Base-by-base conservation (phyloP, 92 coral and sea anemone species). In the Palythoa grandis region DNA sequence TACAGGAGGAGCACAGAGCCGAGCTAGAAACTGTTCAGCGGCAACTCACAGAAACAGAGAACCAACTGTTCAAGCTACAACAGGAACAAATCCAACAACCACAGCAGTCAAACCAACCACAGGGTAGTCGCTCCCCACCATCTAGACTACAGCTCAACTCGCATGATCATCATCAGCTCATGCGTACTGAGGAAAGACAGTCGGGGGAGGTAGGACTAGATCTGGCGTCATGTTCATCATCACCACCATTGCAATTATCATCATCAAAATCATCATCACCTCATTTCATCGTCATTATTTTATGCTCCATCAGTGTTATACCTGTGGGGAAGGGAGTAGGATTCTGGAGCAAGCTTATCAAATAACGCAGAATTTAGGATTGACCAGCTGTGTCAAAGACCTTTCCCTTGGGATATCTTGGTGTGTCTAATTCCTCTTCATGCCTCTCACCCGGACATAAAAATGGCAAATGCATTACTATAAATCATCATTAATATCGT, bases 101-200 rank as follows among this genome's bases (percentile, higher is more conserved):
- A 22, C 90, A 86, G 87, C 84, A 39, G 74, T 65, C 84, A 79
- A 39, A 68, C 84, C 74, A 77, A 67, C 87, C 87, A 76, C 87
- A 88, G 72, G 92, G 94, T 52, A 52, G 92, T 40, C 52, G 87
- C 77, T 57, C 89, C n/a, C 88, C 91, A 23, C 89, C 92, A 74
- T 43, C 86, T 63, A 80, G 89, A 48, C 84, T 92, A 40, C 83
- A 88, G 82, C 76, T 86, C 89, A 66, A 40, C 91, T 3, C 83
- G 75, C 88, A 92, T 39, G 91, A 93, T 35, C 88, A 90, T 52
- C 92, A 90, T 37, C 86, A 84, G 80, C 89, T 91, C 86, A 61
- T 87, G 77, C 88, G 91, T 65, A 78, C 90, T n/a, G 99, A 96
- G 83, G 99, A 96, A 80, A 89, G 99, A 78, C 91, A 95, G 57